A percentile compares a stretch with the other conserved stretches of the same genome.
phyloP scores from a whole-genome alignment of 2,113 vertebrate genomes.

The Amia ocellicauda region DNA sequence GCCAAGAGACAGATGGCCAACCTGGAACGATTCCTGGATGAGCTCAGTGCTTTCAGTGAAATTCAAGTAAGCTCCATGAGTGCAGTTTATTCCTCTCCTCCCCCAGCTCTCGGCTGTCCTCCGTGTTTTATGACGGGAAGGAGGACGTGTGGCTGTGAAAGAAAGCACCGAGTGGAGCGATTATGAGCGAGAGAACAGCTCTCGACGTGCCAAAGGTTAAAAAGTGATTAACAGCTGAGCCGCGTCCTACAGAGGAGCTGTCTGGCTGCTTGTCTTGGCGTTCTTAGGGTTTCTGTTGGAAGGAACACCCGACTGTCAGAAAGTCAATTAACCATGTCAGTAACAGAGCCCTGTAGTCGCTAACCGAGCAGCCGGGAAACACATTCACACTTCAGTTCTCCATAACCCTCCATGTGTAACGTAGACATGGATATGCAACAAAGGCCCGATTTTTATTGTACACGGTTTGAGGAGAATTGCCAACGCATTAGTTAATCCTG shows the following conservation, averaged over 20 bases:
- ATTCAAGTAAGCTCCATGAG: not conserved
- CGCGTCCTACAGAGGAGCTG: not conserved
- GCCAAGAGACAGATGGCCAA: constrained; percentile 32
- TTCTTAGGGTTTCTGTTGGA: constrained; percentile 18
- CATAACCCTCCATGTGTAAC: constrained; percentile 12
- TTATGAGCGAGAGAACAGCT: not conserved
- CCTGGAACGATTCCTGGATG: constrained; percentile 26
- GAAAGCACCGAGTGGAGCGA: not conserved
- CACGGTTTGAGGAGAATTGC: constrained; percentile 18
- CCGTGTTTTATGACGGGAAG: not conserved
- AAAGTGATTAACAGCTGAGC: not conserved
- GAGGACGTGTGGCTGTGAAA: not conserved
- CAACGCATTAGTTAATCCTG: constrained; percentile 27
- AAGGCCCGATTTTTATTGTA: constrained; percentile 1
- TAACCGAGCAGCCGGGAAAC: constrained; percentile 17
- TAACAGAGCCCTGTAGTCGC: constrained; percentile 4
- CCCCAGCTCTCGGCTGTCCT: not conserved
- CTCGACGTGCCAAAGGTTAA: constrained; percentile 14
- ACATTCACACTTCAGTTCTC: constrained; percentile 12
- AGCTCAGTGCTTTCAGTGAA: constrained; percentile 15
- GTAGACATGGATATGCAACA: constrained; percentile 17
- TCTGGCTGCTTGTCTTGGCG: constrained; percentile 24
- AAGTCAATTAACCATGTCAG: constrained; percentile 29
- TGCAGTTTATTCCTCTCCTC: not conserved
- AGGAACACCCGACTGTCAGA: constrained; percentile 15